These are phyloP conservation scores for Sebastes oblongus DNA, from an alignment of 2,797 vertebrate genomes.

Conservation along the genomic window DNA sequence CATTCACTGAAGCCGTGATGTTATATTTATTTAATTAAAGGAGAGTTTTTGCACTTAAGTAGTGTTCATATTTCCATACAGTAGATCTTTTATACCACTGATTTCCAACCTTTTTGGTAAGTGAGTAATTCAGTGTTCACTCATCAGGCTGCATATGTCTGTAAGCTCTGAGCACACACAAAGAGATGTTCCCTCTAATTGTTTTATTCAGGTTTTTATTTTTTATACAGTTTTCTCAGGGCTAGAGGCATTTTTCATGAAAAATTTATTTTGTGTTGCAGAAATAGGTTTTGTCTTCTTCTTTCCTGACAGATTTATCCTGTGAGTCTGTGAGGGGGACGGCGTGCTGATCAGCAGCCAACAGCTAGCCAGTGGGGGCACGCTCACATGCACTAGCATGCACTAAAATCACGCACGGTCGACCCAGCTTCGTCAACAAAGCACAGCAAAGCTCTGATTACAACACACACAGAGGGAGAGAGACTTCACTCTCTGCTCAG, in stretches of 20 bases:
- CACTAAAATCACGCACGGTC: neutral
- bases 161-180: neutral
- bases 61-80: neutral
- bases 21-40: neutral
- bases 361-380: too few relatives aligned
- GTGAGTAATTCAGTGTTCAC: neutral
- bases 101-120: neutral
- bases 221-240: neutral
- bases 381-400: neutral
- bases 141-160: neutral
- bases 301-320: neutral
- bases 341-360: too few relatives aligned
- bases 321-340: too few relatives aligned
- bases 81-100: neutral
- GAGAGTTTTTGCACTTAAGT: neutral
- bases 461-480: too few relatives aligned
- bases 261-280: neutral
- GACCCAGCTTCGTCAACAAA: too few relatives aligned
- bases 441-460: too few relatives aligned
- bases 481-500: too few relatives aligned
- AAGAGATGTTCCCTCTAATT: neutral
- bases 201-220: neutral
- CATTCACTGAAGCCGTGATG: neutral
- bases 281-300: neutral
- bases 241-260: neutral